phyloP scores from a whole-genome alignment of 2,797 vertebrate genomes.

The Xenopus petersii region DNA sequence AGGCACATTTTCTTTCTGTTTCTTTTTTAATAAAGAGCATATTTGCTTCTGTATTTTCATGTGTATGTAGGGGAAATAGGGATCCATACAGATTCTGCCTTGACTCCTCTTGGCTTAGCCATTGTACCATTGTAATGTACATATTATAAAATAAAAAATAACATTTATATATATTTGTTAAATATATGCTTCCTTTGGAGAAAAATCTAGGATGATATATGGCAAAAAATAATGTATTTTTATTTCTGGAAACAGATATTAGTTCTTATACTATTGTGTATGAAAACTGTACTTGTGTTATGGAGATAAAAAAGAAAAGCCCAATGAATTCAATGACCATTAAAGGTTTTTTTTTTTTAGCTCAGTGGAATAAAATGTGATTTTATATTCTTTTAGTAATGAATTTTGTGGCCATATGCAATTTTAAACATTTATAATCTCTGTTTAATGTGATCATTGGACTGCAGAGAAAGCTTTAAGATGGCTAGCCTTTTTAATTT shows the following conservation, averaged over 20 bases:
- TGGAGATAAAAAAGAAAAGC: not conserved
- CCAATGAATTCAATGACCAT: conserved; percentile 17
- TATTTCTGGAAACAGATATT: conserved; percentile 13
- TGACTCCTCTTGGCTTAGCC: too few species aligned
- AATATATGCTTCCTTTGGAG: not conserved
- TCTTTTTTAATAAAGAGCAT: too few species aligned
- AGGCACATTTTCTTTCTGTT: too few species aligned
- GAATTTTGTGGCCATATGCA: conserved; percentile 38
- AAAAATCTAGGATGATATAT: conserved; percentile 11
- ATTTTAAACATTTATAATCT: conserved; percentile 45
- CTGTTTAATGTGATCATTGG: conserved; percentile 40
- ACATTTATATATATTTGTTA: too few species aligned
- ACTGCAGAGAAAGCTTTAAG: conserved; percentile 31
- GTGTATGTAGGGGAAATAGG: too few species aligned
- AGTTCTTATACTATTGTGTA: not conserved
- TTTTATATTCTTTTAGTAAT: conserved; percentile 41
- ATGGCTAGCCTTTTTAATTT: conserved; percentile 26
- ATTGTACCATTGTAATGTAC: too few species aligned
- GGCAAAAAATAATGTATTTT: not conserved
- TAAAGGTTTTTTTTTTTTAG: conserved; percentile 11
- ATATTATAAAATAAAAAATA: too few species aligned
- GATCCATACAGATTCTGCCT: too few species aligned
- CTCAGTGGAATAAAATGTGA: conserved; percentile 11
- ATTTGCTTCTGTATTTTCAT: too few species aligned
- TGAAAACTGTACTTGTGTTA: conserved; percentile 4